Percentiles rank a stretch among this genome's conserved stretches.
phyloP scores from a whole-genome alignment of 2,888 invertebrate species.

The Aphrophora alni region DNA sequence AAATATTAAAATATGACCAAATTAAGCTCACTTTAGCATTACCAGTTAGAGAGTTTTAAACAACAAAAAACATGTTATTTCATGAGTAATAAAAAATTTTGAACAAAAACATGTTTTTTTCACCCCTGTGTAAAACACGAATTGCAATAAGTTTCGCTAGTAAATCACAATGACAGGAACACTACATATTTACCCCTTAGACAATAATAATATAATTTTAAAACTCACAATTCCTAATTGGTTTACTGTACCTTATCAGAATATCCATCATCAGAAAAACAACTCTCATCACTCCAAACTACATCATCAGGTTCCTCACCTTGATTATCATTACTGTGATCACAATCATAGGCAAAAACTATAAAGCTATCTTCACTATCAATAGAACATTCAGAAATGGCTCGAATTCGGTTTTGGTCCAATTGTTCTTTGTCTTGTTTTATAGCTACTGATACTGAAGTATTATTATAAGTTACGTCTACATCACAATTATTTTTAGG shows the following conservation, averaged over 20 bases:
- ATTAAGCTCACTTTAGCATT: no score
- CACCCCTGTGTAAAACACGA: no score
- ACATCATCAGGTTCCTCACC: neutral
- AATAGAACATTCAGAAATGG: constrained; percentile 50
- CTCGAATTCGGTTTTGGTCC: constrained; percentile 23
- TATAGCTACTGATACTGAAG: neutral
- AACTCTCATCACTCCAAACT: neutral
- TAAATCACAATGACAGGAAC: no score
- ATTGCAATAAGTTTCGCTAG: no score
- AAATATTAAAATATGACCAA: no score
- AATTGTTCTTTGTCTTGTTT: neutral
- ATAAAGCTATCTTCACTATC: constrained; percentile 53
- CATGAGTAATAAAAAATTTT: no score
- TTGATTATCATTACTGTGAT: constrained; percentile 13
- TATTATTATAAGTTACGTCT: neutral
- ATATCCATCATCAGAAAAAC: neutral
- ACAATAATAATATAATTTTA: no score
- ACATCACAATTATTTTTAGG: neutral
- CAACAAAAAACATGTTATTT: no score
- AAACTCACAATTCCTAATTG: no score
- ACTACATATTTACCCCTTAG: no score
- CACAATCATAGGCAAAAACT: constrained; percentile 46
- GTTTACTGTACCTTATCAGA: neutral
- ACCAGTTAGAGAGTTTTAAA: no score
- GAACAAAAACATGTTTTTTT: no score